These are phyloP conservation scores for Lucifuga dentata DNA, from an alignment of 2,113 vertebrate species.

Conservation along the genomic window DNA sequence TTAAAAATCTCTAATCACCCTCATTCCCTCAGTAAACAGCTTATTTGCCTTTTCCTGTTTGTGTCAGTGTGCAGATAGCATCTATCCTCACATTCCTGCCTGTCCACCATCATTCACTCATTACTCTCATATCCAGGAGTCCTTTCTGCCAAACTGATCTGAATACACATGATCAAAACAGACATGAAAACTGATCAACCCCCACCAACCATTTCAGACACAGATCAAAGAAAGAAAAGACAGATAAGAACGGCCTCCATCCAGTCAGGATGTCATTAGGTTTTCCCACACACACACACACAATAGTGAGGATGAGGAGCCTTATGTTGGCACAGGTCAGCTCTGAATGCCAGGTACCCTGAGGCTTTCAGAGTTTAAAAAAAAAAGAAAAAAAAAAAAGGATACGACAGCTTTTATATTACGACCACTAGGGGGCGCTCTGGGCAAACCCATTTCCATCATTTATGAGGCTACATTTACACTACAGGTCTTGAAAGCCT, in stretches of 20 bases:
- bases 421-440: slow-evolving; percentile 59
- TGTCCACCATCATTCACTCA: slow-evolving; percentile 24
- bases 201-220: slow-evolving; percentile 17
- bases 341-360: slow-evolving; percentile 55
- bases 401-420: slow-evolving; percentile 32
- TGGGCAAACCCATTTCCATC: slow-evolving; percentile 38
- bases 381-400: slow-evolving; percentile 48
- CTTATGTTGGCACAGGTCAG: slow-evolving; percentile 52
- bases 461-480: too few species aligned
- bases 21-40: slow-evolving; percentile 25
- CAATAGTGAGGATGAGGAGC: slow-evolving; percentile 25
- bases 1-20: slow-evolving; percentile 6
- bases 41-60: slow-evolving; percentile 47
- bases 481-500: too few species aligned
- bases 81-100: slow-evolving; percentile 29
- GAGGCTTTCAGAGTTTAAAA: slow-evolving; percentile 55
- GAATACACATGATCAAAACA: slow-evolving; percentile 25
- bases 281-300: slow-evolving; percentile 34
- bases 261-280: neutral
- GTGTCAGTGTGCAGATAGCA: slow-evolving; percentile 25
- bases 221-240: slow-evolving; percentile 32
- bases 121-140: slow-evolving; percentile 46
- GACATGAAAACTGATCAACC: slow-evolving; percentile 36
- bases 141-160: slow-evolving; percentile 54
- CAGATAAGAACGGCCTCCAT: slow-evolving; percentile 14